A percentile compares a stretch with the other conserved stretches of the same genome.
Evolutionary conservation across 2,797 vertebrate species (phyloP).

Genomic region (Myotis planiceps): DNA sequence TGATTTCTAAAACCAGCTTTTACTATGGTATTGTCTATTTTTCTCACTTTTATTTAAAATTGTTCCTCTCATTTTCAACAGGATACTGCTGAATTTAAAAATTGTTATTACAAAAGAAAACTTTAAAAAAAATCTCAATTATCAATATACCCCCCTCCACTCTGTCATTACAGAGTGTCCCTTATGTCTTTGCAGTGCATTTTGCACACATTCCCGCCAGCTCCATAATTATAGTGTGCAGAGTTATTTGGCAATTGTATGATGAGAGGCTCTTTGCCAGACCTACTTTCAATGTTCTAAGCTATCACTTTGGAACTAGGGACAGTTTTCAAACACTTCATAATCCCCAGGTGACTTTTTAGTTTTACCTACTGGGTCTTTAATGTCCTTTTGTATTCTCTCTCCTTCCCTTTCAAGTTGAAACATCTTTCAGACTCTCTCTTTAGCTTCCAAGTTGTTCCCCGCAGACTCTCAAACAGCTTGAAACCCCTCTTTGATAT

Average conservation of each 20-base stretch:
- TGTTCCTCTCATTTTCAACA: background rate
- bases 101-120: background rate
- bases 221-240: background rate
- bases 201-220: background rate
- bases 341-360: constrained; percentile 51
- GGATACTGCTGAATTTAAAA: background rate
- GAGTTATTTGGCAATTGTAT: background rate
- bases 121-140: background rate
- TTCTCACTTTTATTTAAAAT: constrained; percentile 34
- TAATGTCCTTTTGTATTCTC: constrained; percentile 48
- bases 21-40: background rate
- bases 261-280: constrained; percentile 1
- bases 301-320: constrained; percentile 46
- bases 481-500: constrained; percentile 60
- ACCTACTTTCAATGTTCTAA: constrained; percentile 15
- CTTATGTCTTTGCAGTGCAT: background rate
- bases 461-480: constrained; percentile 48
- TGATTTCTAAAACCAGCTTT: background rate
- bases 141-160: background rate
- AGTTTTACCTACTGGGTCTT: constrained; percentile 43
- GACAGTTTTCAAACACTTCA: constrained; percentile 57
- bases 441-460: constrained; percentile 62
- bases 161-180: background rate
- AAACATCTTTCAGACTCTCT: constrained; percentile 56
- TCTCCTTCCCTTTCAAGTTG: constrained; percentile 60